Percentiles rank a stretch among this genome's conserved stretches.
Conservation (phyloP, 1,140 invertebrate species). For the Sesamia nonagrioides region DNA sequence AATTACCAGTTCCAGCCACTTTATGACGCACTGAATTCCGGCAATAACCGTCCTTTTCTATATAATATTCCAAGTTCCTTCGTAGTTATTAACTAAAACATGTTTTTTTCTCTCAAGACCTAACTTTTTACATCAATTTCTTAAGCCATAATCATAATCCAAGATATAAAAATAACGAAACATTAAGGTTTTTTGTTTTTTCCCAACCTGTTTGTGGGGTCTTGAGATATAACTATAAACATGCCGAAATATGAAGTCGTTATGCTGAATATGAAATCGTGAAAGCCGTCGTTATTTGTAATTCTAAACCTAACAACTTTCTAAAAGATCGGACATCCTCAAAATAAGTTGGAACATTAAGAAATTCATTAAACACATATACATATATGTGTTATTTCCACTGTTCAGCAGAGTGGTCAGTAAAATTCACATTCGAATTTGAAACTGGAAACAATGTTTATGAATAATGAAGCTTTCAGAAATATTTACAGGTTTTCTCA, state of each 20-base stretch:
- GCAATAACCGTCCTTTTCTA: constrained; percentile 45
- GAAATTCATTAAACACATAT: constrained; percentile 19
- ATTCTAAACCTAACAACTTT: constrained; percentile 43
- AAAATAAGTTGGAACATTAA: constrained; percentile 31
- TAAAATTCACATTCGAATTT: constrained; percentile 26
- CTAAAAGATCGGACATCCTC: constrained; percentile 44
- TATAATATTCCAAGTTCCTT: constrained; percentile 42
- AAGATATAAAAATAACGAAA: constrained; percentile 26
- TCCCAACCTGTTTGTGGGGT: constrained; percentile 4
- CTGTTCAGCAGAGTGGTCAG: background rate
- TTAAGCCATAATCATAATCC: constrained; percentile 32
- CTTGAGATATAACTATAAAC: constrained; percentile 4
- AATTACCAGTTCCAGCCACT: constrained; percentile 72
- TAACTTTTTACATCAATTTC: constrained; percentile 25
- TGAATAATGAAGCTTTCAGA: background rate
- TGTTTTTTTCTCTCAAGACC: constrained; percentile 35
- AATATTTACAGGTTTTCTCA: no score
- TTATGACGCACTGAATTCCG: constrained; percentile 60
- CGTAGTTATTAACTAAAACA: constrained; percentile 45
- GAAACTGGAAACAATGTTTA: background rate
- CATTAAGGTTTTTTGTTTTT: constrained; percentile 4
- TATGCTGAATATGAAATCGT: constrained; percentile 42
- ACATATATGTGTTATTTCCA: background rate
- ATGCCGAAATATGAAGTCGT: constrained; percentile 22
- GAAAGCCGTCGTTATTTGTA: constrained; percentile 25